Percentiles rank a stretch among this genome's conserved stretches.
Evolutionary conservation across 2,888 invertebrate species (phyloP).

Genomic region (Trisateles emortualis): DNA sequence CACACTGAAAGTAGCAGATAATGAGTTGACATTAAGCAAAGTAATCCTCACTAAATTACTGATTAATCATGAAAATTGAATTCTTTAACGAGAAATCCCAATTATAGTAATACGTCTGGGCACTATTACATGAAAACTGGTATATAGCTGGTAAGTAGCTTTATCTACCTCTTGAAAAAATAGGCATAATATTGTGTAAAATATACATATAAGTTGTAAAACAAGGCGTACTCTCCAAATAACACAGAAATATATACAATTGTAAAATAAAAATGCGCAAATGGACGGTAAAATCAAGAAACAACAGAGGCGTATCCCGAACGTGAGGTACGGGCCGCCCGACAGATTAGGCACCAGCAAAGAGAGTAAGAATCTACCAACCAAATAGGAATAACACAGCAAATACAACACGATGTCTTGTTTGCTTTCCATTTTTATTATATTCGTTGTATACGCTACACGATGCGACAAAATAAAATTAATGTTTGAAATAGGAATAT

Average conservation of each 20-base stretch:
- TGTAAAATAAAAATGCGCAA: slow-evolving; percentile 32
- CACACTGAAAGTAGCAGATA: too few species aligned
- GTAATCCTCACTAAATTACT: too few species aligned
- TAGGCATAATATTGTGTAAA: too few species aligned
- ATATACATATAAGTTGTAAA: background rate
- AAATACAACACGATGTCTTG: slow-evolving; percentile 75
- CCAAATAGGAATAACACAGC: slow-evolving; percentile 70
- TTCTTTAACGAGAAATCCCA: too few species aligned
- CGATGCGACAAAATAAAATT: slow-evolving; percentile 65
- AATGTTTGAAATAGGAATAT: slow-evolving; percentile 65
- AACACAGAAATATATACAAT: slow-evolving; percentile 2
- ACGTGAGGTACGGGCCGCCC: slow-evolving; percentile 74
- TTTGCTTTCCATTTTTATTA: slow-evolving; percentile 83
- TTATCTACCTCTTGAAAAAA: too few species aligned
- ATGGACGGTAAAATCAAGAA: slow-evolving; percentile 70
- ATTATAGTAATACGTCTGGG: too few species aligned
- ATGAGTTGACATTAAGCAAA: too few species aligned
- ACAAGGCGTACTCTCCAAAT: background rate
- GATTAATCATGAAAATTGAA: too few species aligned
- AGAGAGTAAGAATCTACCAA: slow-evolving; percentile 76
- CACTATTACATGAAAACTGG: too few species aligned
- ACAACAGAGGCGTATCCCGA: slow-evolving; percentile 70
- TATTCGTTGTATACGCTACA: slow-evolving; percentile 66
- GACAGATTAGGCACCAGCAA: slow-evolving; percentile 76
- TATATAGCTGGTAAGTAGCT: too few species aligned